phyloP scores from a whole-genome alignment of 2,113 vertebrate genomes.

The Oncorhynchus clarkii region DNA sequence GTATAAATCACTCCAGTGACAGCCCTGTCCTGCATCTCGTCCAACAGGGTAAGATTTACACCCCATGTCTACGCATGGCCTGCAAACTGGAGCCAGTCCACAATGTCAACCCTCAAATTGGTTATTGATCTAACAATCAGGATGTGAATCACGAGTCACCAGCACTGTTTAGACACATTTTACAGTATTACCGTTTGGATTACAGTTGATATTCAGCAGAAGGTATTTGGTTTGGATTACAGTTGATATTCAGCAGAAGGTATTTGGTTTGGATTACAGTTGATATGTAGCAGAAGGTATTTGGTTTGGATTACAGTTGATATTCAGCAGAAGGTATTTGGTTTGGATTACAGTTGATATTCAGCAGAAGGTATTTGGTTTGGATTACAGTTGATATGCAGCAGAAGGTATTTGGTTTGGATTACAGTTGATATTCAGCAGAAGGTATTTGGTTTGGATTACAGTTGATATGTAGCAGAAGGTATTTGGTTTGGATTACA shows the following conservation, averaged over 20 bases:
- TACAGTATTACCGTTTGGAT: constrained; percentile 50
- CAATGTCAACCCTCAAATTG: constrained; percentile 71
- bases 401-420: too few relatives aligned
- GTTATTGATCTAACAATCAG: constrained; percentile 75
- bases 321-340: too few relatives aligned
- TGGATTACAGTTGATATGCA: too few relatives aligned
- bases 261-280: too few relatives aligned
- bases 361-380: too few relatives aligned
- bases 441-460: too few relatives aligned
- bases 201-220: constrained; percentile 42
- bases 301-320: too few relatives aligned
- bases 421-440: too few relatives aligned
- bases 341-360: too few relatives aligned
- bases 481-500: not conserved
- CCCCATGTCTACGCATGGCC: constrained; percentile 48
- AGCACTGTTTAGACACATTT: constrained; percentile 16
- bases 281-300: too few relatives aligned
- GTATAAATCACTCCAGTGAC: constrained; percentile 64
- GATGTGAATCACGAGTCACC: constrained; percentile 22
- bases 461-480: too few relatives aligned
- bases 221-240: constrained; percentile 38
- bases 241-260: too few relatives aligned
- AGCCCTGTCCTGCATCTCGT: constrained; percentile 35
- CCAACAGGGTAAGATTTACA: constrained; percentile 62
- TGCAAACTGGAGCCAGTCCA: constrained; percentile 56